Evolutionary conservation across 1,140 invertebrate species (phyloP).

Genomic region (Saccostrea cuccullata): DNA sequence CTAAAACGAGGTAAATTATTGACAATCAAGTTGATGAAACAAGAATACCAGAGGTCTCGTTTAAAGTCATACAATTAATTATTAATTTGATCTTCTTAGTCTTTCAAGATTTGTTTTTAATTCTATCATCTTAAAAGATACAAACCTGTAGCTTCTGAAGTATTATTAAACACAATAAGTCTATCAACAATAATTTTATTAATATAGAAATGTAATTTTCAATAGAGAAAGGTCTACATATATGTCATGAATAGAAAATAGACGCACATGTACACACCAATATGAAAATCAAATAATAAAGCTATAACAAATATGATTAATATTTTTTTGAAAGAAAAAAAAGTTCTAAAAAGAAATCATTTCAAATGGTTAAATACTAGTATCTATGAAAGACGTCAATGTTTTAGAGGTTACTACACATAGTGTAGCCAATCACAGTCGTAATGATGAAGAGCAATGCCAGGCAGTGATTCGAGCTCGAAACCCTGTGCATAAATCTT

Average conservation of each 20-base stretch:
- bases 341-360: neutral
- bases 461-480: neutral
- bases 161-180: neutral
- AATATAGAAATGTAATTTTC: neutral
- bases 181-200: slow-evolving; percentile 13
- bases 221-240: neutral
- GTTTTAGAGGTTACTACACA: neutral
- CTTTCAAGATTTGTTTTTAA: too few relatives aligned
- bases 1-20: too few relatives aligned
- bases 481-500: neutral
- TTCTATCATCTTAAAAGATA: too few relatives aligned
- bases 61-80: too few relatives aligned
- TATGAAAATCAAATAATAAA: neutral
- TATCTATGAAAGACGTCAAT: slow-evolving; percentile 9
- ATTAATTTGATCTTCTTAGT: too few relatives aligned
- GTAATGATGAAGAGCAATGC: neutral
- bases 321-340: neutral
- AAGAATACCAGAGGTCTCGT: too few relatives aligned
- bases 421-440: slow-evolving; percentile 12
- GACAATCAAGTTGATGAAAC: too few relatives aligned
- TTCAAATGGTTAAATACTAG: neutral
- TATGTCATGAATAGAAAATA: slow-evolving; percentile 21
- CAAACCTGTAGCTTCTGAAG: too few relatives aligned
- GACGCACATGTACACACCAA: neutral
- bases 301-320: neutral